Percentiles rank a stretch among this genome's conserved stretches.
phyloP scores from a whole-genome alignment of 2,797 vertebrate genomes.

The Myotis planiceps region DNA sequence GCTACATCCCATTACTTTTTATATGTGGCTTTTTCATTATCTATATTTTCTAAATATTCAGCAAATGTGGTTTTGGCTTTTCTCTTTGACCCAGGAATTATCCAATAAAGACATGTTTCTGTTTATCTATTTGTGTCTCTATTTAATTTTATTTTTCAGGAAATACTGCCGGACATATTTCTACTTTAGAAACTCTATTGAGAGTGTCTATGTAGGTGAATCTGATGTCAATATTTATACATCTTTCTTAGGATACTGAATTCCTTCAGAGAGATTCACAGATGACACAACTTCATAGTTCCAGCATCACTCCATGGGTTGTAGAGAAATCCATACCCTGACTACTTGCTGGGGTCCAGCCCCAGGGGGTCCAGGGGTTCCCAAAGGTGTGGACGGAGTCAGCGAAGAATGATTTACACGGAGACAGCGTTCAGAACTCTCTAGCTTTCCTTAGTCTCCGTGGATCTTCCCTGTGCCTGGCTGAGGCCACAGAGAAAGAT shows the following conservation, averaged over 20 bases:
- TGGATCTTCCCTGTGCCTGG: too few species aligned
- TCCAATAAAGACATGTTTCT: background rate
- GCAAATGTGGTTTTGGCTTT: background rate
- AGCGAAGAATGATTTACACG: too few species aligned
- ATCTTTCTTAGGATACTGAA: background rate
- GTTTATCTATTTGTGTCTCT: background rate
- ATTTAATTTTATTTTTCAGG: background rate
- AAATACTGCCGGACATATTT: background rate
- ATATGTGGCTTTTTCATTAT: background rate
- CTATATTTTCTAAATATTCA: slow-evolving; percentile 24
- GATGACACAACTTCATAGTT: background rate
- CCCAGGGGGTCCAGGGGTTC: too few species aligned
- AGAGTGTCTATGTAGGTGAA: background rate
- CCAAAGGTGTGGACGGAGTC: too few species aligned
- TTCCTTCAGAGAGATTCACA: slow-evolving; percentile 18
- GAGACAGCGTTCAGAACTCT: too few species aligned
- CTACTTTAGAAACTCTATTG: background rate
- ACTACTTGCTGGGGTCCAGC: too few species aligned
- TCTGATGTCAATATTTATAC: background rate
- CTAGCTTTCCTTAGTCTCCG: too few species aligned
- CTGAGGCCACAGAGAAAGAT: too few species aligned
- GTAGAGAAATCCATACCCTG: background rate
- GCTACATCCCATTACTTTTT: background rate
- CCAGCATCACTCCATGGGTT: background rate
- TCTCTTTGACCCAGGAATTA: background rate